Percentiles rank a stretch among this genome's conserved stretches.
phyloP scores from a whole-genome alignment of 2,113 vertebrate genomes.

The Indri indri region DNA sequence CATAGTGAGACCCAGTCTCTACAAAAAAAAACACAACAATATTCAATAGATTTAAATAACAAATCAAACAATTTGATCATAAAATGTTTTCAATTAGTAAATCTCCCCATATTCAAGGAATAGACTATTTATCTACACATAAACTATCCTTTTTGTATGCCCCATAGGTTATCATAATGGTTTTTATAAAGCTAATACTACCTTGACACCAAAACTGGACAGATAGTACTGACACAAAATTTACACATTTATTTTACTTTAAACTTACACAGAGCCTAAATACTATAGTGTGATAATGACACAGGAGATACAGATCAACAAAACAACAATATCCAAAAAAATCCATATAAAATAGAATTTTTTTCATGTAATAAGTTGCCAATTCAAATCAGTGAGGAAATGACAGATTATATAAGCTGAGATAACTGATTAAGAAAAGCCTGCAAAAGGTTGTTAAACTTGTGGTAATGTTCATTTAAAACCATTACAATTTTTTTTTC shows the following conservation, averaged over 20 bases:
- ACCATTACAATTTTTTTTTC: not conserved
- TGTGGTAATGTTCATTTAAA: not conserved
- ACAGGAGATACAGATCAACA: not conserved
- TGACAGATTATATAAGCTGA: not conserved
- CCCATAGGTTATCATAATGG: not conserved
- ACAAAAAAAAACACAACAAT: not conserved
- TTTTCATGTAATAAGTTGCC: not conserved
- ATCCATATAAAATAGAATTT: not conserved
- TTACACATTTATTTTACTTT: not conserved
- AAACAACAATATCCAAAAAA: not conserved
- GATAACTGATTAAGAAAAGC: not conserved
- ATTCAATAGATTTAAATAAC: not conserved
- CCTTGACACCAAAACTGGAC: not conserved
- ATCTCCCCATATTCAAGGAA: not conserved
- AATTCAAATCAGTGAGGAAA: not conserved
- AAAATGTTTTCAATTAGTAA: conserved; percentile 27
- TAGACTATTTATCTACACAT: not conserved
- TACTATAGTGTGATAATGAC: not conserved
- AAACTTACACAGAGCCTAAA: not conserved
- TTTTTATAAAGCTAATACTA: not conserved
- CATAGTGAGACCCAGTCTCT: no score
- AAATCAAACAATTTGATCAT: not conserved
- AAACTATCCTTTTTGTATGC: not conserved
- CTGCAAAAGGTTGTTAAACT: not conserved
- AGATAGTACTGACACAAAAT: not conserved